phyloP scores from a whole-genome alignment of 2,797 vertebrate species.

The Cynopterus sphinx region DNA sequence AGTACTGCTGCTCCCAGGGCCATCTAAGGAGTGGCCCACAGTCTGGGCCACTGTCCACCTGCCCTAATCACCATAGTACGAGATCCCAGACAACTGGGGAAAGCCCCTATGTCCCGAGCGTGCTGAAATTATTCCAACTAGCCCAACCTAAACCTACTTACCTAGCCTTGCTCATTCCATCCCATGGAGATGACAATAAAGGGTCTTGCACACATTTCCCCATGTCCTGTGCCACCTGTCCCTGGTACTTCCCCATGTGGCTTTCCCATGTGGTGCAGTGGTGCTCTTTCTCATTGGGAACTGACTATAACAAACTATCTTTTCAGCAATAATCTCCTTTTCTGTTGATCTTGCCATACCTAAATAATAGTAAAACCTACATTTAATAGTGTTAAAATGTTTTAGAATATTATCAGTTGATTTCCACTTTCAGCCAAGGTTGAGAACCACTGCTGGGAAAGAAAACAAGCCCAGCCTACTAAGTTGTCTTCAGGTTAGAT shows the following conservation, averaged over 20 bases:
- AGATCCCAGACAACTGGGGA: not conserved
- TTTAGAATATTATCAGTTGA: not conserved
- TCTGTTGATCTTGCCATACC: not conserved
- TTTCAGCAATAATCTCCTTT: not conserved
- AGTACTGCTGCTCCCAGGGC: not conserved
- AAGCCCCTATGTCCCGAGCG: not conserved
- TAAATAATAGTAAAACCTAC: not conserved
- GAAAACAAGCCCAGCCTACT: not conserved
- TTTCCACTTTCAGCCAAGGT: not conserved
- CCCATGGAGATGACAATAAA: not conserved
- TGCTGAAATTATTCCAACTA: no score
- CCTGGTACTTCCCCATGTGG: rapidly evolving
- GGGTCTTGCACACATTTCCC: no score
- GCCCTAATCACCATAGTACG: not conserved
- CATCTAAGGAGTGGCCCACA: not conserved
- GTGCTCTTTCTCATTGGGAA: not conserved
- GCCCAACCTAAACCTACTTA: no score
- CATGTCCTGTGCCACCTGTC: not conserved
- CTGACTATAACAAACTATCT: not conserved
- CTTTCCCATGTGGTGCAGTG: no score
- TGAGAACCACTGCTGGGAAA: not conserved
- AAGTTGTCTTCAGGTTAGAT: not conserved
- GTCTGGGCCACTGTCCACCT: not conserved
- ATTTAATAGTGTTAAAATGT: not conserved
- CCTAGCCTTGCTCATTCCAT: not conserved